Evolutionary conservation across 2,888 invertebrate species (phyloP), one percentile per base, ranked within the genome.

Genomic region (Digitonthophagus gazella): DNA sequence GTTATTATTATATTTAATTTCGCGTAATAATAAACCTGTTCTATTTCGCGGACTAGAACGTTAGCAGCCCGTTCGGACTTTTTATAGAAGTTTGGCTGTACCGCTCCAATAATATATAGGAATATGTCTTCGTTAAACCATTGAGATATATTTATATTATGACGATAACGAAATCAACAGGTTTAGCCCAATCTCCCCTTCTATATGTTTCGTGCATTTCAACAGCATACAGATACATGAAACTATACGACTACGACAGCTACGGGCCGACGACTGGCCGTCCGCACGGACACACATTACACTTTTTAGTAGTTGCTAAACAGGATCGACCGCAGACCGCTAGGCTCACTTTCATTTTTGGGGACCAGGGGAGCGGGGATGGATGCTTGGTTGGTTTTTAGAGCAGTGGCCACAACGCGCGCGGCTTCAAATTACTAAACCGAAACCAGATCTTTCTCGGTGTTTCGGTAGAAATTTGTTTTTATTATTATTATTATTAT

Each of bases 141-240:
- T 67, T 64, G 67, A 57, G 65, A 58, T 67, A 67, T 56, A 67
- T 44, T 67, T 65, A 65, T 68, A 57, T 58, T 65, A 76, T 75
- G 76, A 76, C 76, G 77, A 79, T 78, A 79, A 76, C 78, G 72
- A 72, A 72, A 77, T 78, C 76, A 72, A 78, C 78, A 79, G 76
- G 76, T 74, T 75, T 71, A 77, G 78, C 79, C 78, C 79, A 77
- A 80, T 80, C 88, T 90, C 88, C 90, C 91, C 91, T 91, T 91
- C 91, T 91, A 91, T 89, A 91, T 89, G 91, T 91, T 91, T 91
- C 91, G 91, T 91, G 91, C 91, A 91, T 91, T 91, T 91, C 91
- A 90, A 90, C 89, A 90, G 90, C 89, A 91, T 91, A 91, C 91
- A 91, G 90, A 88, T 76, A 80, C 72, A 74, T 70, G 74, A 73